Base-by-base conservation (phyloP, 2,888 invertebrate genomes). In the Amblyjoppa fuscipennis region DNA sequence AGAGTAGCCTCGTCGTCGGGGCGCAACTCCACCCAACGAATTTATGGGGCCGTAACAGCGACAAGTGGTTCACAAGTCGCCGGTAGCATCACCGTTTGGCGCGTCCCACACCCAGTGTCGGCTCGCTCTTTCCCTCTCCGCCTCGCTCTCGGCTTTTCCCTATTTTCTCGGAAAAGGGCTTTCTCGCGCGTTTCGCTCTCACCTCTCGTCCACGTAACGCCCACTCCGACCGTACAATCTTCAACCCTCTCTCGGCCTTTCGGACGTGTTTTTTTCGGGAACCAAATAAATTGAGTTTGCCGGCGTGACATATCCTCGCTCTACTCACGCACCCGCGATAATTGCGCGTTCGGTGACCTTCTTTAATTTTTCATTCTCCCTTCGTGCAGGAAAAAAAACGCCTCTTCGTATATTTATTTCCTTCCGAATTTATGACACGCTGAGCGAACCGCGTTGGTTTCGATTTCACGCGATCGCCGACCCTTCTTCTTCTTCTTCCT, bases 1-100 rank as follows among this genome's bases (percentile, higher is more conserved):
- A 81, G 74, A 83, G 86, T 87, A 81, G 88, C 86, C 87, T 84
- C 87, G 90, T 88, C 88, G 87, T 87, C 81, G 88, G 86, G 87
- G 85, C 90, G 64, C 87, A 91, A 76, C 82, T 68, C 80, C 83
- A 76, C 34, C 75, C 69, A 70, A 74, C 77, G 86, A 95, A 95
- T 95, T 95, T 95, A 95, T 95, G 94, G 95, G 94, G 94, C 95
- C 94, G 95, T 95, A 95, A 95, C 95, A 95, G 95, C 95, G 95
- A 95, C 95, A 95, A 95, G 95, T 95, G 95, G 95, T 95, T 95
- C 95, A 94, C 95, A 95, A 95, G 95, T 95, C 95, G 95, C 95
- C 95, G 94, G 94, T 93, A 94, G 95, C 95, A 95, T 95, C 95
- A 95, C 95, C 95, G 95, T 95, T 95, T 95, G 95, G 95, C 95